A percentile compares a stretch with the other conserved stretches of the same genome.
phyloP scores from a whole-genome alignment of 2,113 vertebrate species.

The Spea multiplicata region DNA sequence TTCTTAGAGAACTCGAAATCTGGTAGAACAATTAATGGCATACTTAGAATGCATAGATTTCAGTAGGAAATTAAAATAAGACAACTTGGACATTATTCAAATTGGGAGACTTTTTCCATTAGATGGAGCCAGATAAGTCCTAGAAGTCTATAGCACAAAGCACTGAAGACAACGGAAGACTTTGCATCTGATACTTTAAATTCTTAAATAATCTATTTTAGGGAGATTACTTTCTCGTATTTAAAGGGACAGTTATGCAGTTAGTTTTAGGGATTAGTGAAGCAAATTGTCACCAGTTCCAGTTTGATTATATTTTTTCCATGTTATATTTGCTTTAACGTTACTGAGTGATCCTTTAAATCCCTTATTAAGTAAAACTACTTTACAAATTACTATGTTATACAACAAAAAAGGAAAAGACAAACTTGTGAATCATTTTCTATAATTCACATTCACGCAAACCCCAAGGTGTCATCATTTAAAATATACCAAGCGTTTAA shows the following conservation, averaged over 20 bases:
- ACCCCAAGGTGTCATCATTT: slow-evolving; percentile 26
- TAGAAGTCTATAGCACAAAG: slow-evolving; percentile 51
- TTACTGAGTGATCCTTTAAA: too few relatives aligned
- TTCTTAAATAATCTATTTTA: slow-evolving; percentile 39
- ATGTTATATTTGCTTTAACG: too few relatives aligned
- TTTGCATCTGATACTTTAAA: slow-evolving; percentile 32
- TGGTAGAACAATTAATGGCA: slow-evolving; percentile 45
- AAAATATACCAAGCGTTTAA: slow-evolving; percentile 23
- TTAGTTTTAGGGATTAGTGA: too few relatives aligned
- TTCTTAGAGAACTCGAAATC: slow-evolving; percentile 17
- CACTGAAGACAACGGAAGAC: slow-evolving; percentile 14
- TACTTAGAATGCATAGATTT: slow-evolving; percentile 41
- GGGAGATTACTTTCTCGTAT: slow-evolving; percentile 15
- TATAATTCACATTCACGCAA: background rate
- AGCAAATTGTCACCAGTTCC: too few relatives aligned
- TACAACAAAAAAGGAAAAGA: too few relatives aligned
- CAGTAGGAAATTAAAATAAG: slow-evolving; percentile 46
- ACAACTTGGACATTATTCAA: slow-evolving; percentile 43
- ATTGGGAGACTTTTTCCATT: slow-evolving; percentile 21
- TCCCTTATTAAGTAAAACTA: too few relatives aligned
- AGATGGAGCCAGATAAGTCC: slow-evolving; percentile 51
- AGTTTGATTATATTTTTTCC: too few relatives aligned
- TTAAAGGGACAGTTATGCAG: background rate
- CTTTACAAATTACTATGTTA: too few relatives aligned
- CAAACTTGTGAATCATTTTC: too few relatives aligned